These are phyloP conservation scores for Pristionchus arcanus DNA, from an alignment of 2,888 invertebrate species.

Conservation along the genomic window DNA sequence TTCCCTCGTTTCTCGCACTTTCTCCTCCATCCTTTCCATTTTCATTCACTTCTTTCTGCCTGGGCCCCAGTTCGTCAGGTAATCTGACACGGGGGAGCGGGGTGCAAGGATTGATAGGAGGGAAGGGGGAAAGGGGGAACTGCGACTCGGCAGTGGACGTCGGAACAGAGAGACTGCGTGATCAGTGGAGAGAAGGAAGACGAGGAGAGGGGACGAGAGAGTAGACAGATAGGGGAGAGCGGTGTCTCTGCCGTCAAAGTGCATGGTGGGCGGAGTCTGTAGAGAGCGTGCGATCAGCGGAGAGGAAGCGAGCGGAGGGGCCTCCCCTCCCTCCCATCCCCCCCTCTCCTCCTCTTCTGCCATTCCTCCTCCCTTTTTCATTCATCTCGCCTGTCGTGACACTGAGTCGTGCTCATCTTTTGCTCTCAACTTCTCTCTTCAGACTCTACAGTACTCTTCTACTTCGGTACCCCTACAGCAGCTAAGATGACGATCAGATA, in stretches of 20 bases:
- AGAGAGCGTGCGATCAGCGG: constrained; percentile 51
- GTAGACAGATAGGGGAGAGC: background rate
- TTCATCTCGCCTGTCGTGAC: background rate
- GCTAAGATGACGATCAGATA: constrained; percentile 29
- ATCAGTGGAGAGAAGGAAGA: background rate
- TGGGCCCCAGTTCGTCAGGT: constrained; percentile 29
- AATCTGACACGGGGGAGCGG: background rate
- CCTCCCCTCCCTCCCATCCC: background rate
- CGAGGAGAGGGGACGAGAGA: background rate
- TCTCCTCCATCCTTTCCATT: background rate
- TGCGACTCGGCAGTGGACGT: constrained; percentile 4
- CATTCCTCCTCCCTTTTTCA: constrained; percentile 49
- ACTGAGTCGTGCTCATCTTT: background rate
- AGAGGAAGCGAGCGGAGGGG: background rate
- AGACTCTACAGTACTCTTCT: constrained; percentile 6
- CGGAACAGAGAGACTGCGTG: background rate
- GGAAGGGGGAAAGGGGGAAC: background rate
- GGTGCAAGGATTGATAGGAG: constrained; percentile 46
- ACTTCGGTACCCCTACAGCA: background rate
- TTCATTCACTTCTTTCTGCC: background rate
- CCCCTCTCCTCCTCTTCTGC: no score
- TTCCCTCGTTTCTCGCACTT: background rate
- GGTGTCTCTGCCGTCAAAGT: constrained; percentile 45
- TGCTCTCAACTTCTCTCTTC: background rate
- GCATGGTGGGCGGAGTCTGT: constrained; percentile 10